These are phyloP conservation scores for Bubo scandiacus DNA, from an alignment of 2,113 vertebrate genomes.

Conservation along the genomic window DNA sequence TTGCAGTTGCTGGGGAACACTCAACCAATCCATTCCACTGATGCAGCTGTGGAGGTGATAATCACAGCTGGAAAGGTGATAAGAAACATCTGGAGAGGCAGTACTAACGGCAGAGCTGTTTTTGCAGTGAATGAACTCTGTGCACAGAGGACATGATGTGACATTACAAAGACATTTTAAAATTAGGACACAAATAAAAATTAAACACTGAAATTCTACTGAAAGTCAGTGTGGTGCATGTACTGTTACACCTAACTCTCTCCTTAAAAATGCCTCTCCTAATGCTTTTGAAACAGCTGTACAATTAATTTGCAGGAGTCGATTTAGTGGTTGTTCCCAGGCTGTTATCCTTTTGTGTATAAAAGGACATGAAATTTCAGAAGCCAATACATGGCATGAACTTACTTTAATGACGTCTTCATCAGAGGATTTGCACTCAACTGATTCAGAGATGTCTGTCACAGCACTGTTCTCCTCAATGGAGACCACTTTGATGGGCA, in stretches of 20 bases:
- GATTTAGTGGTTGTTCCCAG: background rate
- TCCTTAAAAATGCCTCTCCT: background rate
- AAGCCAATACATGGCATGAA: background rate
- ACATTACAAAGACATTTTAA: background rate
- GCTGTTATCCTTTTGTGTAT: rapidly evolving
- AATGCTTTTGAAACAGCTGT: background rate
- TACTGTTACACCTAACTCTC: background rate
- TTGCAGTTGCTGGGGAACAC: background rate
- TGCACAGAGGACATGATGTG: background rate
- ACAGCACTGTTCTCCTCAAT: constrained; percentile 81
- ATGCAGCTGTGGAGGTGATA: background rate
- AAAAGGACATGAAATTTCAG: background rate
- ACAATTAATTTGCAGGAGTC: background rate
- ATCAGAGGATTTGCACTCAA: constrained; percentile 86
- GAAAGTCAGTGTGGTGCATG: background rate
- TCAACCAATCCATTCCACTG: background rate
- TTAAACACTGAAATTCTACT: background rate
- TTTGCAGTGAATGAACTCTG: background rate
- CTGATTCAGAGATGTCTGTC: constrained; percentile 87
- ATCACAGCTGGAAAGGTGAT: background rate
- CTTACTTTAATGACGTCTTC: constrained; percentile 92
- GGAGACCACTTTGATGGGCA: constrained; percentile 90
- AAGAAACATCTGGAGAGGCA: constrained; percentile 25
- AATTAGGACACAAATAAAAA: background rate
- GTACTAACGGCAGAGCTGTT: background rate